Conservation (phyloP, 2,888 invertebrate species). For the Ochlodes sylvanus region DNA sequence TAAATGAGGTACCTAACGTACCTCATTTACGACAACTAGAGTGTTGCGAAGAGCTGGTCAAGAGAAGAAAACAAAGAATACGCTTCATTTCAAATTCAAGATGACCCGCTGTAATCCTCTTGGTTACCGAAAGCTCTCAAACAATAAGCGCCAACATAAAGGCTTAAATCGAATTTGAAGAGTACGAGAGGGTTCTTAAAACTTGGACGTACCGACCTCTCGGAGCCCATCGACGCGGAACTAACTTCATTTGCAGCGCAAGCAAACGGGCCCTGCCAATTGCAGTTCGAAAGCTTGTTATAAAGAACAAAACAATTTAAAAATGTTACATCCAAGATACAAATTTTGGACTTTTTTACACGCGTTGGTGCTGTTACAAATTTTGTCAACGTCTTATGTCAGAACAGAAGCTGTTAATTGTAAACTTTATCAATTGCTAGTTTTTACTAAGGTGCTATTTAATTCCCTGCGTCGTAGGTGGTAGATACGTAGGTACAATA, state of each 20-base stretch:
- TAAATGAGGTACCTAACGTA: too few relatives aligned
- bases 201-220: constrained; percentile 43
- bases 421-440: too few relatives aligned
- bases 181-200: constrained; percentile 39
- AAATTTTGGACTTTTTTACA: neutral
- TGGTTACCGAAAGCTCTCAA: neutral
- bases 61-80: too few relatives aligned
- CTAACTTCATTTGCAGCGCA: constrained; percentile 72
- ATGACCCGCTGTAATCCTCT: constrained; percentile 2
- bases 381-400: too few relatives aligned
- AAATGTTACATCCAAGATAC: neutral
- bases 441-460: too few relatives aligned
- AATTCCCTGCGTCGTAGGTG: too few relatives aligned
- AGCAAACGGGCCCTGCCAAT: constrained; percentile 52
- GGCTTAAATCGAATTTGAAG: constrained; percentile 45
- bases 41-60: too few relatives aligned
- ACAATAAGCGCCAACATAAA: constrained; percentile 38
- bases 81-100: neutral
- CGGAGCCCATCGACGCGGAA: constrained; percentile 53
- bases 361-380: too few relatives aligned
- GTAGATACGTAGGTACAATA: too few relatives aligned
- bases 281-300: constrained; percentile 36
- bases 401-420: too few relatives aligned
- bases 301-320: constrained; percentile 2
- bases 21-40: too few relatives aligned